Conservation (phyloP, 2,113 vertebrate species). For the Channa argus region DNA sequence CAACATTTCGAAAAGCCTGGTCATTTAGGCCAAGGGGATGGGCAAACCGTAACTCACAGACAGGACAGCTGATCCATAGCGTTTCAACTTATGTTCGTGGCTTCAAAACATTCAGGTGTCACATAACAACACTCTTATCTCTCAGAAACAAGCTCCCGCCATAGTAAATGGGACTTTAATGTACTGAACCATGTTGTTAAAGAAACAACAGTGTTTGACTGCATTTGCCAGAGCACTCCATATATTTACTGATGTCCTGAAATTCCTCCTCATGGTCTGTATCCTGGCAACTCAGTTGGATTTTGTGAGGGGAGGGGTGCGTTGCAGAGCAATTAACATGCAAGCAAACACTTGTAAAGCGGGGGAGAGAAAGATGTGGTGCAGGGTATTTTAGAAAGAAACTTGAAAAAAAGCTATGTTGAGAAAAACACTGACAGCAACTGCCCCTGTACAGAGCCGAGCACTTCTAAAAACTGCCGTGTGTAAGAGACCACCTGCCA, state of each 20-base stretch:
- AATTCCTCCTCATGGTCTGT: constrained; percentile 77
- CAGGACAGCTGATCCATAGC: constrained; percentile 23
- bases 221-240: constrained; percentile 54
- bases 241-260: constrained; percentile 70
- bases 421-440: constrained; percentile 43
- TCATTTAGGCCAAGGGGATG: constrained; percentile 44
- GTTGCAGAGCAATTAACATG: constrained; percentile 71
- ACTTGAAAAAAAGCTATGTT: constrained; percentile 60
- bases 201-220: constrained; percentile 60
- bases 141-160: constrained; percentile 16
- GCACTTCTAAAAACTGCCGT: constrained; percentile 11
- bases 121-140: constrained; percentile 21
- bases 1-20: constrained; percentile 66
- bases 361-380: constrained; percentile 54
- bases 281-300: constrained; percentile 72
- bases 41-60: constrained; percentile 62
- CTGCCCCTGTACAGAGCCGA: constrained; percentile 39
- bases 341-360: constrained; percentile 73
- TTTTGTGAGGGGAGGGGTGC: constrained; percentile 40
- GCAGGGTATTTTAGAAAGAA: constrained; percentile 67
- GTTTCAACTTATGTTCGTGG: constrained; percentile 34
- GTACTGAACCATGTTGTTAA: constrained; percentile 62
- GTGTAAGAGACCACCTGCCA: constrained; percentile 41
- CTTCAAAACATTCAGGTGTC: constrained; percentile 22
- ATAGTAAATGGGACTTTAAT: constrained; percentile 72